A percentile compares a stretch with the other conserved stretches of the same genome.
Evolutionary conservation across 1,140 invertebrate species (phyloP).

Genomic region (Drosophila burlai): DNA sequence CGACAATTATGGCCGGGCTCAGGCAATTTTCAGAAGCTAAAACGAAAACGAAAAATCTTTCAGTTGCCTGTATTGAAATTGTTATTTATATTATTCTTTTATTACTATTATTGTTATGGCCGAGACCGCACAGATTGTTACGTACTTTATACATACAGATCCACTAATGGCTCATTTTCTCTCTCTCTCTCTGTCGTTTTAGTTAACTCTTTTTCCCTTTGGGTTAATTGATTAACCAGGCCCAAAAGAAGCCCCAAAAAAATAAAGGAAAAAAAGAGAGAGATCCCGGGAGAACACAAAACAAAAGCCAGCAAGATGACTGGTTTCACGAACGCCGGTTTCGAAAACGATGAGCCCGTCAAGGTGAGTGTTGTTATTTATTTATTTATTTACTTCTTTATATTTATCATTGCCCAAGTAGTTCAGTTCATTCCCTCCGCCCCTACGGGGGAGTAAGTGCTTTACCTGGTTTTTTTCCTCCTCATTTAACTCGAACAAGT

Average conservation of each 20-base stretch:
- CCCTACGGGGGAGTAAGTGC: background rate
- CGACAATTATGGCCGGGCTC: slow-evolving; percentile 64
- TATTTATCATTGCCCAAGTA: slow-evolving; percentile 26
- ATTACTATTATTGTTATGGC: slow-evolving; percentile 57
- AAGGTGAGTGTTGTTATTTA: slow-evolving; percentile 66
- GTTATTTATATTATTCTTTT: slow-evolving; percentile 57
- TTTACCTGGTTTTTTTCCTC: slow-evolving; percentile 22
- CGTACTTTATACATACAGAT: slow-evolving; percentile 2
- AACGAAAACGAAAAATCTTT: slow-evolving; percentile 63
- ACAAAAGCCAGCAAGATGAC: slow-evolving; percentile 74
- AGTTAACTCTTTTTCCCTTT: slow-evolving; percentile 45
- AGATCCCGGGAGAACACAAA: slow-evolving; percentile 23
- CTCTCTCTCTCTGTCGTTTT: slow-evolving; percentile 29
- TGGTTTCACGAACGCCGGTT: slow-evolving; percentile 80
- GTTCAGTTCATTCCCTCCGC: slow-evolving; percentile 12
- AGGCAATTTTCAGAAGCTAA: slow-evolving; percentile 67
- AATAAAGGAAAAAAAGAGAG: background rate
- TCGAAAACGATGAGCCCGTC: slow-evolving; percentile 84
- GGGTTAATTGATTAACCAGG: slow-evolving; percentile 56
- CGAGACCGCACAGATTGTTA: slow-evolving; percentile 10
- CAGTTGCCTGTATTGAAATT: slow-evolving; percentile 30
- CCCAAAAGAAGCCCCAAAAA: slow-evolving; percentile 16
- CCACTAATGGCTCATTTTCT: slow-evolving; percentile 31
- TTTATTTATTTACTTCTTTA: slow-evolving; percentile 7
- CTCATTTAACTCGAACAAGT: slow-evolving; percentile 34